Base-by-base conservation (phyloP, 2,113 vertebrate genomes). In the Alosa alosa region DNA sequence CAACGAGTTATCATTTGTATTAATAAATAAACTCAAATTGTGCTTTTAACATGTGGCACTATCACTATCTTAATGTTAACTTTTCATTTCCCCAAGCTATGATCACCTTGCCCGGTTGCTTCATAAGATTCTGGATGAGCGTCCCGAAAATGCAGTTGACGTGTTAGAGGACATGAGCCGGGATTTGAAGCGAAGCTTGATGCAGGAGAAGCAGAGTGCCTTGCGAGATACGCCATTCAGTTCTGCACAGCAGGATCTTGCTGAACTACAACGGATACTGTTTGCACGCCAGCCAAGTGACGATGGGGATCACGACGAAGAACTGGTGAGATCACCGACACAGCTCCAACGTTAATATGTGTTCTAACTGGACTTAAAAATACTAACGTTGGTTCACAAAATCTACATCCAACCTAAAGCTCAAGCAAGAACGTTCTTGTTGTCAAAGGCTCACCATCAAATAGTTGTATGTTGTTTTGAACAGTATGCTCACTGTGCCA, bases 101-200 rank as follows among this genome's bases (percentile, higher is more conserved):
- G 97, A 99, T 87, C 98, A 99, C 91, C 93, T 99, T 83, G 95
- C 95, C 49, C 90, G 89, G 22, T 6, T 98, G 83, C 92, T 99
- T 85, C 92, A 92, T 49, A 97, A 95, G 90, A 92, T 99, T 86
- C 94, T 99, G 94, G 95, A 98, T 78, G 96, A 99, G 87, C 95
- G 90, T 78, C 97, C 97, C 0, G 50, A 91, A 50, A 92, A 99
- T 88, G 93, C 88, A 11, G 95, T 96, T 81, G 98, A 99, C 60
- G 94, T 98, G 88, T 87, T 99, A 75, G 98, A 99, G 91, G 94
- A 95, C 82, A 94, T 99, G 90, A 99, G 98, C 88, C 89, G 68
- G 8, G 96, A 97, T 60, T 90, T 99, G 83, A 99, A 98, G 88
- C 93, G 90, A 85, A 89, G 87, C 47, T 92, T 91, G 45, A 95